Evolutionary conservation across 2,113 vertebrate species (phyloP).

Genomic region (Brachypodius melanocephalos): DNA sequence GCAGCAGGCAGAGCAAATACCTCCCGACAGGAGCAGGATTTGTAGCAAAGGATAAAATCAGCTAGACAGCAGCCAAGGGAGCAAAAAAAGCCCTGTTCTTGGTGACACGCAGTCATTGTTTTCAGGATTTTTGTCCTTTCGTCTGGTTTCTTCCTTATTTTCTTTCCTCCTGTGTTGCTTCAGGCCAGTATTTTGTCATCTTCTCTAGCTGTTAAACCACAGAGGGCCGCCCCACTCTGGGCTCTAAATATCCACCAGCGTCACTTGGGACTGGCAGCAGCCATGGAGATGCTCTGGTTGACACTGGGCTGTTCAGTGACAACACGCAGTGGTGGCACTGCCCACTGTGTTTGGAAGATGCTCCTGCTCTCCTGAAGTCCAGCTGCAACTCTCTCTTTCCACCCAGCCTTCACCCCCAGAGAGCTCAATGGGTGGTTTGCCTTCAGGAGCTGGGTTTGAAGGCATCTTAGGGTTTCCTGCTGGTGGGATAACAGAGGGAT

Average conservation of each 20-base stretch:
- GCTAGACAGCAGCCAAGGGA: neutral
- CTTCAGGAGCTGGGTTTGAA: neutral
- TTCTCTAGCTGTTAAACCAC: slow-evolving; percentile 38
- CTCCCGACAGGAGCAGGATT: neutral
- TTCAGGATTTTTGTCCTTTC: slow-evolving; percentile 30
- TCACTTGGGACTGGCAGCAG: neutral
- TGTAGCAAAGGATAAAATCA: slow-evolving; percentile 40
- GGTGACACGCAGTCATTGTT: slow-evolving; percentile 33
- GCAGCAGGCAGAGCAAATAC: slow-evolving; percentile 39
- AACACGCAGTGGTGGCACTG: accelerated
- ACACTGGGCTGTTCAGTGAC: neutral
- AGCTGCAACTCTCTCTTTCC: neutral
- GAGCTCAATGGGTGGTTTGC: neutral
- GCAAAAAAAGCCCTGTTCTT: neutral
- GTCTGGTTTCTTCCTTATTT: slow-evolving; percentile 27
- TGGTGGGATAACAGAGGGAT: neutral
- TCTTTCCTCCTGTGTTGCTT: neutral
- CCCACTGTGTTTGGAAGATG: neutral
- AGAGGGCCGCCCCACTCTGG: neutral
- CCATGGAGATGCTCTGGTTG: neutral
- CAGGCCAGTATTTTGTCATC: slow-evolving; percentile 16
- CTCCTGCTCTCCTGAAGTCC: neutral
- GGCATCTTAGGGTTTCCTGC: neutral
- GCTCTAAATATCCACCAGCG: neutral
- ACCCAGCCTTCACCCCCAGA: neutral